Evolutionary conservation across 2,113 vertebrate genomes (phyloP).

Genomic region (Tragelaphus buxtoni): DNA sequence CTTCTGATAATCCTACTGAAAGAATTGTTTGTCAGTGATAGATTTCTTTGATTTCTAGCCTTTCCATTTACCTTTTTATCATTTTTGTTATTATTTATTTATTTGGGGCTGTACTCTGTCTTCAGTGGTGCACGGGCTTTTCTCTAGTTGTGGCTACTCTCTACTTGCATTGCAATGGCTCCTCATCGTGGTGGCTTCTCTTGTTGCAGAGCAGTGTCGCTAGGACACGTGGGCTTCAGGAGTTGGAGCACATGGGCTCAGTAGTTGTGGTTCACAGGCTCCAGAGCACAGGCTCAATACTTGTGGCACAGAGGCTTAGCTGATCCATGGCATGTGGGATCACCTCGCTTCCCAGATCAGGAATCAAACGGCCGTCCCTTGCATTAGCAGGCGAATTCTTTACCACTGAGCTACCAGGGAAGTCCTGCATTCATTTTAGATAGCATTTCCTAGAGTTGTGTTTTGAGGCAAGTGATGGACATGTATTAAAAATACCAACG

Average conservation of each 20-base stretch:
- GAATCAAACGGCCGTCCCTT: not conserved
- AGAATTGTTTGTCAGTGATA: not conserved
- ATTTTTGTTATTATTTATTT: not conserved
- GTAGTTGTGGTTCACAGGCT: not conserved
- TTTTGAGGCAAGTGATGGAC: not conserved
- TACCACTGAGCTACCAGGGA: not conserved
- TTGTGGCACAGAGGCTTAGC: not conserved
- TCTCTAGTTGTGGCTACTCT: not conserved
- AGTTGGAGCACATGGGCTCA: not conserved
- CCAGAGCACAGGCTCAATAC: not conserved
- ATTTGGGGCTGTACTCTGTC: not conserved
- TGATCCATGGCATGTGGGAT: not conserved
- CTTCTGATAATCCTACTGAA: not conserved
- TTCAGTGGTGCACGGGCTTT: not conserved
- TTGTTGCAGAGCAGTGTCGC: not conserved
- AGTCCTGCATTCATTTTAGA: not conserved
- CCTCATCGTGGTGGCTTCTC: not conserved
- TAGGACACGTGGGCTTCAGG: not conserved
- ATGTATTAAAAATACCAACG: not conserved
- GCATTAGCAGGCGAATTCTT: not conserved
- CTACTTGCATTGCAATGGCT: not conserved
- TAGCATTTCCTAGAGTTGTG: not conserved
- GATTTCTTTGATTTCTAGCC: not conserved
- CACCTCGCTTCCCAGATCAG: not conserved
- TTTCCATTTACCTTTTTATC: not conserved